phyloP scores from a whole-genome alignment of 2,113 vertebrate species.

The Eurypyga helias region DNA sequence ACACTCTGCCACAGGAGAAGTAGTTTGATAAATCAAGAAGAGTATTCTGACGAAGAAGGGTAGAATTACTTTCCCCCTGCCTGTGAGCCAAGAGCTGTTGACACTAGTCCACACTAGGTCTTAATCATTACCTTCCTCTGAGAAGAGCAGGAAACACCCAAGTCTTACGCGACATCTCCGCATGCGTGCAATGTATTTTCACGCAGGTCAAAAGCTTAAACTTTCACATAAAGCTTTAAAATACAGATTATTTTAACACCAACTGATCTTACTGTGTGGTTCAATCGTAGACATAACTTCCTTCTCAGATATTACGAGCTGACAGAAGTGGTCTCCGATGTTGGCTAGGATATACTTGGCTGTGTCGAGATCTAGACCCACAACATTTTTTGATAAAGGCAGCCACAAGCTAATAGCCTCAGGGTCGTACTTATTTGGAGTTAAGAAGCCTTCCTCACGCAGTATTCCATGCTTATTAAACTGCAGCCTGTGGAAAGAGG shows the following conservation, averaged over 20 bases:
- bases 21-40: neutral
- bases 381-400: constrained; percentile 75
- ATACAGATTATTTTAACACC: neutral
- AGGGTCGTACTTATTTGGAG: constrained; percentile 79
- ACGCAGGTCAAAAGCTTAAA: neutral
- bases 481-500: constrained; percentile 67
- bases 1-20: neutral
- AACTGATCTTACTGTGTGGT: constrained; percentile 80
- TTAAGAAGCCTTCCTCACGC: constrained; percentile 82
- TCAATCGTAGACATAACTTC: constrained; percentile 83
- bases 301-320: constrained; percentile 84
- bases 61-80: neutral
- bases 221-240: neutral
- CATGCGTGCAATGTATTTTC: neutral
- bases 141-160: neutral
- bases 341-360: constrained; percentile 84
- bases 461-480: constrained; percentile 83
- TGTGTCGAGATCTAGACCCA: constrained; percentile 81
- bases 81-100: neutral
- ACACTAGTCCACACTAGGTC: neutral
- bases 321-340: constrained; percentile 85
- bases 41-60: neutral
- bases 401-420: constrained; percentile 83
- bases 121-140: neutral
- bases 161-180: neutral